These are phyloP conservation scores for Rhodeus uyekii DNA, from an alignment of 2,797 vertebrate species.

Conservation along the genomic window DNA sequence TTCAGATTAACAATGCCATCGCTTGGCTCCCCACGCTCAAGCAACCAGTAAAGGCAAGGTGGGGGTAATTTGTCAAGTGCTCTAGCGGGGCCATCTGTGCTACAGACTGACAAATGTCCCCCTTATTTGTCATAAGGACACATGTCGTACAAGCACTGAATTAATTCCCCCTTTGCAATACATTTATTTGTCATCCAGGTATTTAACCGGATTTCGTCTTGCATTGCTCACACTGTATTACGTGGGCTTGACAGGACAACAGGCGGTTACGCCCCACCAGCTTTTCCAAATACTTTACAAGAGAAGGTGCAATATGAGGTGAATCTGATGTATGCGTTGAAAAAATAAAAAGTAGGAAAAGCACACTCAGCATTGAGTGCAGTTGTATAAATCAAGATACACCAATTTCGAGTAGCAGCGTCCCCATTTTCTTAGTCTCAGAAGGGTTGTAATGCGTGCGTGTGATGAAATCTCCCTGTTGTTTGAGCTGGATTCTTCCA, in stretches of 20 bases:
- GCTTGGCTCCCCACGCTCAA: constrained; percentile 52
- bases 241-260: constrained; percentile 64
- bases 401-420: constrained; percentile 8
- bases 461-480: constrained; percentile 62
- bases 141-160: constrained; percentile 76
- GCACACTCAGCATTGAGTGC: constrained; percentile 9
- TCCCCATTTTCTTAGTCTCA: neutral
- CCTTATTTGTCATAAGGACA: constrained; percentile 84
- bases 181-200: constrained; percentile 81
- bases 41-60: constrained; percentile 72
- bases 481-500: constrained; percentile 53
- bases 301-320: neutral
- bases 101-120: constrained; percentile 83
- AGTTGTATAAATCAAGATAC: neutral
- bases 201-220: constrained; percentile 71
- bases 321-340: neutral
- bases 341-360: neutral
- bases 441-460: constrained; percentile 35
- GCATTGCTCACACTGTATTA: constrained; percentile 68
- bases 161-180: constrained; percentile 76
- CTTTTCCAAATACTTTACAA: neutral
- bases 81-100: constrained; percentile 78
- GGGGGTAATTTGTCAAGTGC: constrained; percentile 77
- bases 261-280: constrained; percentile 64
- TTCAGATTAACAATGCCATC: constrained; percentile 66